A percentile compares a stretch with the other conserved stretches of the same genome.
These are phyloP conservation scores for Agapornis canus DNA, from an alignment of 2,797 vertebrate species.

Conservation along the genomic window DNA sequence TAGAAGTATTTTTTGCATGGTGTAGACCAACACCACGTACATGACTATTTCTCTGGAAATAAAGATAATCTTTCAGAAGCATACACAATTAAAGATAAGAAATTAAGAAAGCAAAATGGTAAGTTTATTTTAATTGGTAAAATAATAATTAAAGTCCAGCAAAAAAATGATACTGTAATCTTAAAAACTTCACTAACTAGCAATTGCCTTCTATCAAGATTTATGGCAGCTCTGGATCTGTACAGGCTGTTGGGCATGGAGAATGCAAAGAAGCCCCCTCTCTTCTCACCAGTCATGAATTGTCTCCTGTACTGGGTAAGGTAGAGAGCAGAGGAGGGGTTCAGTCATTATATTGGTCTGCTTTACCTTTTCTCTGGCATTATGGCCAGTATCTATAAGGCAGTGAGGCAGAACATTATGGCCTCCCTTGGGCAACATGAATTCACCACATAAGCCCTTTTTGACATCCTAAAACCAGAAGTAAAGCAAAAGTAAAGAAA, in stretches of 20 bases:
- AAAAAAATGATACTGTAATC: background rate
- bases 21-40: background rate
- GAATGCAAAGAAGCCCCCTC: background rate
- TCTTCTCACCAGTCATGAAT: background rate
- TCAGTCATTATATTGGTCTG: background rate
- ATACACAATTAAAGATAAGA: background rate
- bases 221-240: background rate
- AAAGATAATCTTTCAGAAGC: background rate
- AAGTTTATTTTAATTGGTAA: background rate
- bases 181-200: background rate
- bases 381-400: background rate
- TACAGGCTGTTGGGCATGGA: background rate
- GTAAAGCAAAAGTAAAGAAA: background rate
- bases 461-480: background rate
- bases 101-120: background rate
- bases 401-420: background rate
- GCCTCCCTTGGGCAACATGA: background rate
- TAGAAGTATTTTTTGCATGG: background rate
- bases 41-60: background rate
- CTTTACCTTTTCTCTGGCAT: background rate
- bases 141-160: background rate
- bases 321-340: background rate
- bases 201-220: background rate
- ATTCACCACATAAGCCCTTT: background rate
- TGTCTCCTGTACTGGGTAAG: background rate